Conservation (phyloP, 1,140 invertebrate species). For the Anastrepha obliqua region DNA sequence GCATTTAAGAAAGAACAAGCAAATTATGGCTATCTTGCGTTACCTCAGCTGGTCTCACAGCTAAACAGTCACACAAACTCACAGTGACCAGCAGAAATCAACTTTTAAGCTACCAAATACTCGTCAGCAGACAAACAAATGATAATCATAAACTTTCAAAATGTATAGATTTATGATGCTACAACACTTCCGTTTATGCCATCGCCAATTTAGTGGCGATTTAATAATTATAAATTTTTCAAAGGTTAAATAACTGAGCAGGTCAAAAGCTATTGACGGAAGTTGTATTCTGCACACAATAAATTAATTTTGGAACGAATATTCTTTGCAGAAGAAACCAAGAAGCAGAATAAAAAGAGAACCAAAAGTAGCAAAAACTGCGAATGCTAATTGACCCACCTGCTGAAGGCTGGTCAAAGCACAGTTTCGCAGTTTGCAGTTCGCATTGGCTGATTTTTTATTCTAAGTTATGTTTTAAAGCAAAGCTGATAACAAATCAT, state of each 20-base stretch:
- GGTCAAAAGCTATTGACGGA: constrained; percentile 18
- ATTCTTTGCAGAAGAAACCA: constrained; percentile 19
- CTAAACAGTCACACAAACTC: too few species aligned
- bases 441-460: neutral
- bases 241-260: constrained; percentile 18
- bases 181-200: constrained; percentile 26
- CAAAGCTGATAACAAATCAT: too few species aligned
- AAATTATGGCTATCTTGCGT: too few species aligned
- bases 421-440: neutral
- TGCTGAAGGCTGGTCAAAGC: neutral
- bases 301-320: constrained; percentile 8
- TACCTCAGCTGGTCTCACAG: too few species aligned
- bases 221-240: neutral
- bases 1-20: too few species aligned
- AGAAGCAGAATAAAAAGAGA: neutral
- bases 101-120: too few species aligned
- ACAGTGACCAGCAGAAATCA: too few species aligned
- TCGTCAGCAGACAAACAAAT: too few species aligned
- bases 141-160: neutral
- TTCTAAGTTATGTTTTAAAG: too few species aligned
- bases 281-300: neutral
- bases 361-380: neutral
- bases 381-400: neutral
- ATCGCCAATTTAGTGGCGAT: neutral
- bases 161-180: neutral